Conservation (phyloP, 2,113 vertebrate species). For the Trinectes maculatus region DNA sequence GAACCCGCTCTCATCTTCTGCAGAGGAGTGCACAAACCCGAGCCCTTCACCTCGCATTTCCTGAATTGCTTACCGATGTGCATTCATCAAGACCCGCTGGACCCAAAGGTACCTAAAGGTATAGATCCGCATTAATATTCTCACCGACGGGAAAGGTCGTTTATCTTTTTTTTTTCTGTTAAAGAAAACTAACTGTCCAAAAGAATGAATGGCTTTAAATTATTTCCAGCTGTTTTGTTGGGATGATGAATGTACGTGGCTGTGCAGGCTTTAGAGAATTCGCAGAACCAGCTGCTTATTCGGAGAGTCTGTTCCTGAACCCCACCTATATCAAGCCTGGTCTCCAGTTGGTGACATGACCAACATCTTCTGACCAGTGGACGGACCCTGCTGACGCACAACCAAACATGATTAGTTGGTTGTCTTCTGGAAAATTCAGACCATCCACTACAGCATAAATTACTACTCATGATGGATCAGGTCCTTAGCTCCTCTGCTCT, state of each 20-base stretch:
- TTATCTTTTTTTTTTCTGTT: constrained; percentile 56
- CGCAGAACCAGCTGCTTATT: too few relatives aligned
- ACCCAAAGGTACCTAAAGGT: constrained; percentile 41
- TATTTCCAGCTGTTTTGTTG: constrained; percentile 27
- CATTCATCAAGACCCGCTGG: constrained; percentile 39
- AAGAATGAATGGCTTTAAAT: constrained; percentile 26
- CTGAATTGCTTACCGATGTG: constrained; percentile 24
- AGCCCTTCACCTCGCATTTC: constrained; percentile 13
- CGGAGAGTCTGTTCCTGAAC: too few relatives aligned
- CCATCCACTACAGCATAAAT: too few relatives aligned
- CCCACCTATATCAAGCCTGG: background rate
- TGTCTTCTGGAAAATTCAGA: background rate
- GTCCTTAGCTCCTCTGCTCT: background rate
- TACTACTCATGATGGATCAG: too few relatives aligned
- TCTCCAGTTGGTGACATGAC: too few relatives aligned
- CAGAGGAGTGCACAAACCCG: constrained; percentile 51
- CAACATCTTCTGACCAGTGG: too few relatives aligned
- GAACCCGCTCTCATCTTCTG: constrained; percentile 54
- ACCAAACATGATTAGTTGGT: background rate
- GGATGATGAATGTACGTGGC: background rate
- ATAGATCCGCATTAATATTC: constrained; percentile 53
- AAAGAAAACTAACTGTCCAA: constrained; percentile 35
- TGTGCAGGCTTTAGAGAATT: background rate
- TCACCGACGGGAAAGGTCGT: constrained; percentile 18
- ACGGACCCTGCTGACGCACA: background rate